Base-by-base conservation (phyloP, 1,140 invertebrate genomes). In the Polypedilum pembai region DNA sequence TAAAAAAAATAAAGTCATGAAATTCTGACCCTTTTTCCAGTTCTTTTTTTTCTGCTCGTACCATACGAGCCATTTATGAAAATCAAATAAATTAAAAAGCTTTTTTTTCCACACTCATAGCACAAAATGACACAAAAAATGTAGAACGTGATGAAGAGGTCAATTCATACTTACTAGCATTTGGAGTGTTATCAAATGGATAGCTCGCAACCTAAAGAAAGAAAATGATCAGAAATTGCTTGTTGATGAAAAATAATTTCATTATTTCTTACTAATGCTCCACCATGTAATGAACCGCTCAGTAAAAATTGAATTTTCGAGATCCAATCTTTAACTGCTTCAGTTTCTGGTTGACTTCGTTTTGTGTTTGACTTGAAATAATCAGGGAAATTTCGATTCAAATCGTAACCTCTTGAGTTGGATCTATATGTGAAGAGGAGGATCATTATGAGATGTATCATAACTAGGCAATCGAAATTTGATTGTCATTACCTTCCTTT, bases 281-380 rank as follows among this genome's bases (percentile, higher is more conserved):
- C 95, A 8, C 94, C 94, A 80, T 97, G 94, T 40, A 98, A 83
- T 78, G 93, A 94, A 73, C 94, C 93, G 7, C 94, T 96, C 3
- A 97, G 82, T 15, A 95, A 92, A 79, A 98, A 97, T 83, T 94
- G 93, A 76, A 94, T 94, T 82, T 94, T 93, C 56, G 91, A 91
- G 40, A 95, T 89, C 94, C 94, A 96, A 78, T 94, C 90, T 83
- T 98, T 97, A 1, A 99, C 93, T 1, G 94, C 94, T 77, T 93
- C 90, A 0, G 96, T 97, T 84, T 99, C 97, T 3, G 94, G 93
- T 81, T 95, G 94, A 3, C 90, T 87, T 21, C 89, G 87, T 78
- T 92, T 92, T 76, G 92, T 92, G 82, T 95, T 95, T 78, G 90
- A 88, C 79, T 93, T 94, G 83, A 95, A 95, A 81, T 93, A 94